Evolutionary conservation across 2,113 vertebrate species (phyloP), one percentile per base, ranked within the genome.

Genomic region (Austrofundulus limnaeus): DNA sequence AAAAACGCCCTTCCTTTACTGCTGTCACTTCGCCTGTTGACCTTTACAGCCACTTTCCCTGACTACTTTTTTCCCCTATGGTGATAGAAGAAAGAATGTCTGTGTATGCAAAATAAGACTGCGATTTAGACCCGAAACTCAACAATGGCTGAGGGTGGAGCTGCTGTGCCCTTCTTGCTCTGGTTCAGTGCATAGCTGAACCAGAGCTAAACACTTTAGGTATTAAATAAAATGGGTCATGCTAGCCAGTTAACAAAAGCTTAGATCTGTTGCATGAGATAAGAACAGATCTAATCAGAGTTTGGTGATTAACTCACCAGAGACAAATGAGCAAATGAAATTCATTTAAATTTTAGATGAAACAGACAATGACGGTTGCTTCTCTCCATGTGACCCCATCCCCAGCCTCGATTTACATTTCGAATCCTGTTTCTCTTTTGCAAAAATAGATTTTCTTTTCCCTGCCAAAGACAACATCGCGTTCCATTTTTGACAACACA

Each of bases 51-150:
- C 37, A 15, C 14, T 55, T 38, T 59, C 38, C 57, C 46, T 48
- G 51, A 71, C 49, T 43, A 28, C 52, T 37, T 79, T 90, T 72
- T 10, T 87, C 87, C 80, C 70, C 86, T 87, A 54, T 77, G 80
- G 72, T 61, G 65, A 65, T 48, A 64, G 70, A 74, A 78, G 77
- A 84, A 87, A 83, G 85, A 90, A 89, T 81, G 85, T 77, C 85
- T 86, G 70, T 85, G 80, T 72, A 87, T 92, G 85, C 81, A 82
- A 91, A 92, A 92, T 78, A 63, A 79, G 87, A 43, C 81, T 87
- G 63, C 79, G 85, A 91, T 87, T 64, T 50, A 87, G 83, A 86
- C 81, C 79, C 34, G 20, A 21, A 49, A 72, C 76, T 59, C 62
- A 54, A 80, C 71, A 83, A 85, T 81, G 86, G 89, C 80, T 80